Conservation (phyloP, 2,113 vertebrate genomes). For the Procavia capensis region DNA sequence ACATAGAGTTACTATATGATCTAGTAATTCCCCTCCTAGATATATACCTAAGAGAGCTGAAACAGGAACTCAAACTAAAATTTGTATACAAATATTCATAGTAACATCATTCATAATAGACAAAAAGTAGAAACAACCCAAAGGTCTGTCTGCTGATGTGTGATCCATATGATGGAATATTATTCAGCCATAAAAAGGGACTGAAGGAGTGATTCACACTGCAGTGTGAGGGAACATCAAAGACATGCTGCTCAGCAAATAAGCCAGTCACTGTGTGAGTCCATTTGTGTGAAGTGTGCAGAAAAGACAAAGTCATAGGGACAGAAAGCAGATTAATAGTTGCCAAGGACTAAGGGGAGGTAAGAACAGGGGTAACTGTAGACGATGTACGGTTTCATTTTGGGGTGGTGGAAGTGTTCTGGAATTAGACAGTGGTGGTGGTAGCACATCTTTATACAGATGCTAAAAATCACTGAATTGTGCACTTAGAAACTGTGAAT, state of each 20-base stretch:
- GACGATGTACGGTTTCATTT: neutral
- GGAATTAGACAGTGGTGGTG: neutral
- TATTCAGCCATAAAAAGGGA: neutral
- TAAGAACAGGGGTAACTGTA: neutral
- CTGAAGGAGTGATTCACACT: fast-evolving
- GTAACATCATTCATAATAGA: neutral
- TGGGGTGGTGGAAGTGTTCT: neutral
- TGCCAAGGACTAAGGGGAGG: neutral
- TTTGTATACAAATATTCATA: fast-evolving
- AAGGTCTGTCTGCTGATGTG: too few species aligned
- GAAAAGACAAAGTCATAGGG: neutral
- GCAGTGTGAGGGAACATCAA: fast-evolving
- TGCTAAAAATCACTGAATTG: too few species aligned
- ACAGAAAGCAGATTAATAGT: neutral
- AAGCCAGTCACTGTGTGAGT: fast-evolving
- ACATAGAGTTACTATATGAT: neutral
- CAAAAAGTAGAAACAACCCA: neutral
- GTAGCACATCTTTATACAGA: neutral
- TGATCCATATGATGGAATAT: fast-evolving
- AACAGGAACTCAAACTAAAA: neutral
- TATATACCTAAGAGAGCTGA: neutral
- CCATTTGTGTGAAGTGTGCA: too few species aligned
- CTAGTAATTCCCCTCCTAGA: neutral
- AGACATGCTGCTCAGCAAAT: neutral
- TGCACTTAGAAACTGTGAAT: neutral